These are phyloP conservation scores for Monoplex corrugatus DNA, from an alignment of 2,888 invertebrate species.

Conservation along the genomic window DNA sequence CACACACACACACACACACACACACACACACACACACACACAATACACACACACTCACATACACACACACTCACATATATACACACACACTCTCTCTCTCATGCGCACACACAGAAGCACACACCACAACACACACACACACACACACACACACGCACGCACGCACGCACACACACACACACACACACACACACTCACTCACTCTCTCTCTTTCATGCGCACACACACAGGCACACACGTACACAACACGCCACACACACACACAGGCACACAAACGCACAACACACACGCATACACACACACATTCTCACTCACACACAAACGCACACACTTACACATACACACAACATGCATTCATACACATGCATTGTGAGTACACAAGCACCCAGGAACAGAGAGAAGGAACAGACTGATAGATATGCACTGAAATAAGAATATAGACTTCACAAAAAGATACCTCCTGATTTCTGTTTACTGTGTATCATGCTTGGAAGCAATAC, in stretches of 20 bases:
- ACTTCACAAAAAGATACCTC: too few relatives aligned
- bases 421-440: too few relatives aligned
- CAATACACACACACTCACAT: too few relatives aligned
- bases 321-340: not conserved
- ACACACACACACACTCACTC: constrained; percentile 20
- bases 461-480: not conserved
- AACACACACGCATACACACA: not conserved
- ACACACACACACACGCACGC: not conserved
- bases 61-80: too few relatives aligned
- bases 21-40: constrained; percentile 3
- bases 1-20: constrained; percentile 10
- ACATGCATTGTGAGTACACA: too few relatives aligned
- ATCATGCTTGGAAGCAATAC: too few relatives aligned
- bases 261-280: constrained; percentile 11
- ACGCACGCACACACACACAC: not conserved
- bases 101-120: not conserved
- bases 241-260: constrained; percentile 6
- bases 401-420: too few relatives aligned
- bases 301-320: not conserved
- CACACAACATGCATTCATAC: not conserved
- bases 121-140: not conserved
- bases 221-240: constrained; percentile 7
- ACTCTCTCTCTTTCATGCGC: not conserved
- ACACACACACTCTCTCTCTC: too few relatives aligned
- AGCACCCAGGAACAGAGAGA: not conserved